phyloP scores from a whole-genome alignment of 2,888 invertebrate genomes.

The Dryobota labecula region DNA sequence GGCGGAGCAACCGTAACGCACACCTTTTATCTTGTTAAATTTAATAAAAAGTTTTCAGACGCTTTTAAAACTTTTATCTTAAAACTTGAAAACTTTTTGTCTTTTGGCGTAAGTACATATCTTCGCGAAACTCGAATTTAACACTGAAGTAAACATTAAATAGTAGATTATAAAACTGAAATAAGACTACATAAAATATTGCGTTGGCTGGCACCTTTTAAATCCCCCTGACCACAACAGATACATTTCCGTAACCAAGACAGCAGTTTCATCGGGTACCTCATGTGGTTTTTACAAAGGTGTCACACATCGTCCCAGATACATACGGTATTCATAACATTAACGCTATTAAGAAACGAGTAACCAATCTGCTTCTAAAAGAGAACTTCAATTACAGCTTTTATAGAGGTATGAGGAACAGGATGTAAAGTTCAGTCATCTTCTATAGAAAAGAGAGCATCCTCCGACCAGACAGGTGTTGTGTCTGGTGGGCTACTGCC shows the following conservation, averaged over 20 bases:
- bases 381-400: not conserved
- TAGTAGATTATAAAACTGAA: not conserved
- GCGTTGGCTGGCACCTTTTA: not conserved
- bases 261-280: not conserved
- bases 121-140: not conserved
- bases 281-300: not conserved
- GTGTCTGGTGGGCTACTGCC: too few species aligned
- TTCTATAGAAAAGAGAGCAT: too few species aligned
- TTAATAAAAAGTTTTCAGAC: conserved; percentile 21
- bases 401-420: too few species aligned
- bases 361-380: not conserved
- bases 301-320: not conserved
- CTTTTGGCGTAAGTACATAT: not conserved
- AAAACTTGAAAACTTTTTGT: not conserved
- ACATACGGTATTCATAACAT: not conserved
- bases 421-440: too few species aligned
- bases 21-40: not conserved
- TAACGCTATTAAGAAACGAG: not conserved
- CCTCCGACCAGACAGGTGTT: too few species aligned
- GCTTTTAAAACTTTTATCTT: not conserved
- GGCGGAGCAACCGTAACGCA: too few species aligned
- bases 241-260: not conserved
- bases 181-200: not conserved
- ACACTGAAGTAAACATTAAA: not conserved
- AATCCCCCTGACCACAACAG: not conserved